A percentile compares a stretch with the other conserved stretches of the same genome.
phyloP scores from a whole-genome alignment of 2,113 vertebrate genomes.

The Peromyscus leucopus region DNA sequence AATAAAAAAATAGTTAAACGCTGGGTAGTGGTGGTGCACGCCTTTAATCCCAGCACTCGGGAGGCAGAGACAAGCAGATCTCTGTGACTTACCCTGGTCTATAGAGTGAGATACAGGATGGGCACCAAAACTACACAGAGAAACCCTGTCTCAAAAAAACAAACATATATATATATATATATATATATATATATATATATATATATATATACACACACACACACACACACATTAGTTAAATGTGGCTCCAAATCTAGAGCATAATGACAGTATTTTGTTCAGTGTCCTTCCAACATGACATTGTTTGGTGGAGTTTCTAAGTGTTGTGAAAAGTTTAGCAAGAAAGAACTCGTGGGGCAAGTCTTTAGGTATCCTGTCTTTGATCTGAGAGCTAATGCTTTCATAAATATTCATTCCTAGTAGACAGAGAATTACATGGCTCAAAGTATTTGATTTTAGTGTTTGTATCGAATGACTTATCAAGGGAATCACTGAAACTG shows the following conservation, averaged over 20 bases:
- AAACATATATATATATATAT: no score
- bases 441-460: conserved; percentile 14
- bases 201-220: no score
- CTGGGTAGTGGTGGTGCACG: no score
- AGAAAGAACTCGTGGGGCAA: background rate
- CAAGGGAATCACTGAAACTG: background rate
- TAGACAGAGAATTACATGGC: background rate
- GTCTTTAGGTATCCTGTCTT: background rate
- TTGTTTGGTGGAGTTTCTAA: background rate
- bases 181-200: no score
- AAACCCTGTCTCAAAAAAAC: no score
- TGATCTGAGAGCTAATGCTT: conserved; percentile 1
- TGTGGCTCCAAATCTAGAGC: background rate
- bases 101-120: no score
- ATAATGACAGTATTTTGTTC: background rate
- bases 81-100: no score
- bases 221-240: background rate
- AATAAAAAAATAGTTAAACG: background rate
- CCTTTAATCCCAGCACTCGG: no score
- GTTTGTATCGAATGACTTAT: conserved; percentile 35
- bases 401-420: conserved; percentile 1
- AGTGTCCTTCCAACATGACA: background rate
- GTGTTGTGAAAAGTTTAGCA: background rate
- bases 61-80: no score
- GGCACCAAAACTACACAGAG: no score